Conservation (phyloP, 2,888 invertebrate species). For the Chymomyza caudatula region DNA sequence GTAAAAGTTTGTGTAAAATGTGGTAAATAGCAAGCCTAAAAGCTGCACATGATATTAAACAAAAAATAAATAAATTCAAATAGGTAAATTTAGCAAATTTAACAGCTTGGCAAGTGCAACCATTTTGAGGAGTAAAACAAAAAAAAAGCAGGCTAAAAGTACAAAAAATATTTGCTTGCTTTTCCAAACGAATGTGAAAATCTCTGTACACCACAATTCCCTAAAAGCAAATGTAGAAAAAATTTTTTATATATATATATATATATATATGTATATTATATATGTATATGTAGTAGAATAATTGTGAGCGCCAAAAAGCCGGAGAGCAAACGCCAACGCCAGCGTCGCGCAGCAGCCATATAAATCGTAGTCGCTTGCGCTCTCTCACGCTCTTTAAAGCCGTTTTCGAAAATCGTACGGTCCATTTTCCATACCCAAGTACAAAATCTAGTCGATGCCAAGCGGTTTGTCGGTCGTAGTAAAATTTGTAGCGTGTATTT, state of each 20-base stretch:
- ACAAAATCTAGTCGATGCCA: background rate
- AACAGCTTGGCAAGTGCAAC: slow-evolving; percentile 12
- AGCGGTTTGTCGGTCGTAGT: slow-evolving; percentile 41
- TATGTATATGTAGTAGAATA: slow-evolving; percentile 46
- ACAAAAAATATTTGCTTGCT: slow-evolving; percentile 27
- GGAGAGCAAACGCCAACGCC: slow-evolving; percentile 42
- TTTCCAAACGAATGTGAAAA: slow-evolving; percentile 53
- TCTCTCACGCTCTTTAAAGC: slow-evolving; percentile 17
- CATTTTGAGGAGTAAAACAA: slow-evolving; percentile 16
- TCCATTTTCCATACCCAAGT: slow-evolving; percentile 9
- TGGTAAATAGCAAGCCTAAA: background rate
- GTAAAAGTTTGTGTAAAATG: slow-evolving; percentile 17
- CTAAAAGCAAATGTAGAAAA: slow-evolving; percentile 51
- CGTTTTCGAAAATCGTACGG: slow-evolving; percentile 19
- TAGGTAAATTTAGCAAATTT: background rate
- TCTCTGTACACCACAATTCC: slow-evolving; percentile 74
- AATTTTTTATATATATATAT: slow-evolving; percentile 44
- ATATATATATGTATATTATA: slow-evolving; percentile 32
- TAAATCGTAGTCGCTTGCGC: slow-evolving; percentile 49
- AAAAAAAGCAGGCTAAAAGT: slow-evolving; percentile 32
- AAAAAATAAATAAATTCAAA: slow-evolving; percentile 2
- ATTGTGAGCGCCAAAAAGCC: slow-evolving; percentile 68
- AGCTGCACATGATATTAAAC: slow-evolving; percentile 13
- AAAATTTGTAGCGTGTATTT: slow-evolving; percentile 52
- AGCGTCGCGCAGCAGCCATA: slow-evolving; percentile 53